Conservation (phyloP, 2,888 invertebrate genomes). For the Acronicta psi region DNA sequence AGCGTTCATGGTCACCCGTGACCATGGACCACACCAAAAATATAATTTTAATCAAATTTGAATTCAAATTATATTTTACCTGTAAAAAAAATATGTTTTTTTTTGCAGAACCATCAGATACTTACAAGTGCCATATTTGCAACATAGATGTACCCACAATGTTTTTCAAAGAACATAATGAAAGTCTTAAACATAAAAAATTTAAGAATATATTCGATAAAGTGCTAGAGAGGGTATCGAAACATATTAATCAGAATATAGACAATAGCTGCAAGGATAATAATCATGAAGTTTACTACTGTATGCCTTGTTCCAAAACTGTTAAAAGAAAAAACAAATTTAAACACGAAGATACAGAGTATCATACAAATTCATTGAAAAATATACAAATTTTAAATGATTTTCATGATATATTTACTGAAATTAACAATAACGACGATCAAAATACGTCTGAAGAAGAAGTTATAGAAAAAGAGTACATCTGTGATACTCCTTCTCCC, state of each 20-base stretch:
- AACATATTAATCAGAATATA: conserved; percentile 39
- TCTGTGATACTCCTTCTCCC: background rate
- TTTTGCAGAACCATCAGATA: conserved; percentile 41
- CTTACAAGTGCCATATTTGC: conserved; percentile 62
- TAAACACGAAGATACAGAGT: conserved; percentile 21
- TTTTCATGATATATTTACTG: conserved; percentile 24
- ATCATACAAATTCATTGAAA: conserved; percentile 24
- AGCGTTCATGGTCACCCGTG: too few species aligned
- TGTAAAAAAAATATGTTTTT: background rate
- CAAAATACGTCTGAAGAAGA: background rate
- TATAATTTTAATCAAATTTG: too few species aligned
- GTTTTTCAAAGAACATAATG: conserved; percentile 55
- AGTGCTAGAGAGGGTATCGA: conserved; percentile 53
- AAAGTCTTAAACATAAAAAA: conserved; percentile 58
- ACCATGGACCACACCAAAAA: too few species aligned
- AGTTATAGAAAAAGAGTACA: background rate
- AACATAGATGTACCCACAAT: conserved; percentile 58
- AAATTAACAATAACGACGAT: background rate
- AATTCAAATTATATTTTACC: too few species aligned
- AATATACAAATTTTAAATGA: background rate
- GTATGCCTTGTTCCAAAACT: conserved; percentile 30
- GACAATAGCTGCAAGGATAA: background rate
- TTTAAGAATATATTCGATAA: conserved; percentile 55
- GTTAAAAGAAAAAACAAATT: conserved; percentile 15
- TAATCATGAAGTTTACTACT: conserved; percentile 10